Evolutionary conservation across 2,797 vertebrate genomes (phyloP).

Genomic region (Carapus acus): DNA sequence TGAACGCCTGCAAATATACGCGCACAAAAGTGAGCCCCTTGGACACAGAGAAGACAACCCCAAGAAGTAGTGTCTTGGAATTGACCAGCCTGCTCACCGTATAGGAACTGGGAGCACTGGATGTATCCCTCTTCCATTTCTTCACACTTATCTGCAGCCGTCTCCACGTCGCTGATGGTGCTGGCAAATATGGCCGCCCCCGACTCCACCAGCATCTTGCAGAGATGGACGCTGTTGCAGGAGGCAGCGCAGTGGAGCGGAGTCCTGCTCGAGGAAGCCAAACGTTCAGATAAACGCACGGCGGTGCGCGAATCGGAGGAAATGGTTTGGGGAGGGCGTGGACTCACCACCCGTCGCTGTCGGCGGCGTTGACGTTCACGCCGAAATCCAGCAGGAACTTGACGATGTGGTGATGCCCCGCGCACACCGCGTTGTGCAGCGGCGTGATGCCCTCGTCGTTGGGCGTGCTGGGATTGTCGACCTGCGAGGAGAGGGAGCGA

Average conservation of each 20-base stretch:
- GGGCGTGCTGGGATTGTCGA: conserved; percentile 95
- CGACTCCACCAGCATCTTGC: conserved; percentile 93
- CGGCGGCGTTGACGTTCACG: conserved; percentile 95
- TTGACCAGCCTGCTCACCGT: conserved; percentile 69
- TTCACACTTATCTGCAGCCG: conserved; percentile 96
- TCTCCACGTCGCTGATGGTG: conserved; percentile 97
- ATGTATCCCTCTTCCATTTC: conserved; percentile 97
- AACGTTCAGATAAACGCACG: not conserved
- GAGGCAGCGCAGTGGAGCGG: conserved; percentile 97
- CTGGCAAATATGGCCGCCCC: conserved; percentile 96
- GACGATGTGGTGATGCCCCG: conserved; percentile 97
- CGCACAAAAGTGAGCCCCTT: not conserved
- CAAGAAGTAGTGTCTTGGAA: not conserved
- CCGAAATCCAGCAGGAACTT: conserved; percentile 98
- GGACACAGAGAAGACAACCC: not conserved
- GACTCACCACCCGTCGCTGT: conserved; percentile 96
- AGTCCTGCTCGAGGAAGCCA: conserved; percentile 74
- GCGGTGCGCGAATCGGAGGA: not conserved
- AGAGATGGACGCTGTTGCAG: conserved; percentile 98
- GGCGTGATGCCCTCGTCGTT: conserved; percentile 99
- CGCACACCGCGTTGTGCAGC: conserved; percentile 93
- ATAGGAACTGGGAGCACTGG: conserved; percentile 97
- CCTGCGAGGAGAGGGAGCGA: conserved; percentile 65
- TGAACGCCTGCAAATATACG: conserved; percentile 82
- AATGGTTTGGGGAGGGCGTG: not conserved